Conservation (phyloP, 2,888 invertebrate species). For the Gryllus longicercus region DNA sequence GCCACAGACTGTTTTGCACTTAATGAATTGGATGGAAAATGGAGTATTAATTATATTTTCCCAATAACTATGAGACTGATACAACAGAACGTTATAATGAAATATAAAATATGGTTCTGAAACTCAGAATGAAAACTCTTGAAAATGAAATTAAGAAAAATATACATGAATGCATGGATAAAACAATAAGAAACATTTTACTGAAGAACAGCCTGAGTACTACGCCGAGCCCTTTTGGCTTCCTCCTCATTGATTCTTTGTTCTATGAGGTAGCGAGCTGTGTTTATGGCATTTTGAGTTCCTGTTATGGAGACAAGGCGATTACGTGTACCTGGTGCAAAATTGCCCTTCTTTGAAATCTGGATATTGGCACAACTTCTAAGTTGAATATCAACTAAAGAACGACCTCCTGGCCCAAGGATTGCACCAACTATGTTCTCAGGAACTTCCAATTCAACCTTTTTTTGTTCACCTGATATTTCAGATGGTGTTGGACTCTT, state of each 20-base stretch:
- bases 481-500: constrained; percentile 78
- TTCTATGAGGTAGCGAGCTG: constrained; percentile 93
- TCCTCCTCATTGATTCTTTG: constrained; percentile 96
- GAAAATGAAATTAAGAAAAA: no score
- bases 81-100: no score
- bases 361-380: constrained; percentile 96
- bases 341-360: constrained; percentile 97
- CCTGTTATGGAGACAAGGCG: constrained; percentile 95
- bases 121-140: no score
- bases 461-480: constrained; percentile 76
- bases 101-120: no score
- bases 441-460: constrained; percentile 84
- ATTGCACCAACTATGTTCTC: constrained; percentile 93
- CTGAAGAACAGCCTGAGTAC: constrained; percentile 35
- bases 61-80: no score
- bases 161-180: no score
- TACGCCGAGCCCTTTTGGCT: constrained; percentile 88
- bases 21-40: no score
- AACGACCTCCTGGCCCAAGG: constrained; percentile 93
- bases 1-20: no score
- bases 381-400: constrained; percentile 95
- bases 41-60: no score
- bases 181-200: not conserved
- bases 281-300: constrained; percentile 79
- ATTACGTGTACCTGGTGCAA: constrained; percentile 95